Evolutionary conservation across 2,113 vertebrate genomes (phyloP).

Genomic region (Psephotus haematonotus): DNA sequence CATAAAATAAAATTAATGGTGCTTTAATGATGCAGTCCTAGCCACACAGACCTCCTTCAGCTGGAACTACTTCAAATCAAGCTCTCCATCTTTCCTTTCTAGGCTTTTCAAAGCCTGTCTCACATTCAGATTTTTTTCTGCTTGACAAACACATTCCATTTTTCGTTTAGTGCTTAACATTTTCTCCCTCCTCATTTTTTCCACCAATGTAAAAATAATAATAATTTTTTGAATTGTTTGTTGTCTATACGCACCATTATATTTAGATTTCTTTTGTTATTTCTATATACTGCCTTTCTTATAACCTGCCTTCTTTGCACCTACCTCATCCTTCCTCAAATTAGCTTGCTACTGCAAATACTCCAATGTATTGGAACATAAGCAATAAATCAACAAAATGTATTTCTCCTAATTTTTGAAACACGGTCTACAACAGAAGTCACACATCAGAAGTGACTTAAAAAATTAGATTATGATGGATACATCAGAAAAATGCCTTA

Average conservation of each 20-base stretch:
- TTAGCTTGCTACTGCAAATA: background rate
- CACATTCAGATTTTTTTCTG: background rate
- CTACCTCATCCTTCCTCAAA: background rate
- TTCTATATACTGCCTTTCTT: background rate
- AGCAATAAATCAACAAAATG: background rate
- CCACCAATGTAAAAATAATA: background rate
- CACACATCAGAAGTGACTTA: rapidly evolving
- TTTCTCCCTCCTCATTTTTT: background rate
- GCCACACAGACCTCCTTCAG: background rate
- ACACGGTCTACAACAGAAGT: background rate
- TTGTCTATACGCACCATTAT: background rate
- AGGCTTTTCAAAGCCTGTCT: constrained; percentile 2
- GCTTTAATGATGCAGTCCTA: background rate
- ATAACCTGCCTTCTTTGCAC: background rate
- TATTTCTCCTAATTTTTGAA: background rate
- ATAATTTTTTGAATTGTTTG: background rate
- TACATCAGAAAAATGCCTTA: background rate
- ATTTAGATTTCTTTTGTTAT: background rate
- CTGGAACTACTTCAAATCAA: constrained; percentile 3
- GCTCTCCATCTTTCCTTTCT: background rate
- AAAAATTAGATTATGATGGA: background rate
- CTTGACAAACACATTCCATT: background rate
- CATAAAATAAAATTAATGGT: background rate
- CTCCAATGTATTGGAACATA: background rate
- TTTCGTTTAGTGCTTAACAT: background rate